Evolutionary conservation across 2,888 invertebrate species (phyloP), one percentile per base, ranked within the genome.

Genomic region (Hoplodrina ambigua): DNA sequence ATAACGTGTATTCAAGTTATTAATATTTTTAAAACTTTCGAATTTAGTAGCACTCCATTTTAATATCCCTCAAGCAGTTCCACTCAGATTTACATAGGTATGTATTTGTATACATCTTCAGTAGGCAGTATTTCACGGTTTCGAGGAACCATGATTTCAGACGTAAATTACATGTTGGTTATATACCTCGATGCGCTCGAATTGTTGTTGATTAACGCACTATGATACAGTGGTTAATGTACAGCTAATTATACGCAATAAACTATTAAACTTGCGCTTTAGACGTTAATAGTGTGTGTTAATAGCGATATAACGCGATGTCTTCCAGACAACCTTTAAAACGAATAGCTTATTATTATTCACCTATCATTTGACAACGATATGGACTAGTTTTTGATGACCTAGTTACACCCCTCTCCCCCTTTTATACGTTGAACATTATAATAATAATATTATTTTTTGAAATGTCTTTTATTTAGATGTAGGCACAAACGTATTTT

Each of bases 81-180:
- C 17, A 10, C 8, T 78, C 15, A 52, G 78, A 58, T 78, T 56
- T 33, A 49, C 53, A 49, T 57, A 71, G 56, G 17, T 57, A 49
- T 50, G 25, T 69, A 13, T 20, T 25, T 56, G 17, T 13, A 17
- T 53, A 25, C 30, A 25, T 13, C 1, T 11, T 50, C 61, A 62
- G 71, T 71, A 33, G 25, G 54, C 53, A 54, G 59, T 46, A 50
- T 65, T 61, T 46, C 64, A 54, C 44, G 73, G 62, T 75, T 75
- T 73, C 49, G 44, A n/a, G 50, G 11, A 49, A 55, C 37, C 74
- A 65, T 73, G 58, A 73, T 79, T 75, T 64, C 41, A 65, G 25
- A 25, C 17, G 58, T 58, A 46, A 73, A 58, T 72, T 61, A 61
- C 72, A 25, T 50, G 49, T 30, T 58, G 44, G 46, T 61, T 72